These are phyloP conservation scores for Otus scops DNA, from an alignment of 2,797 vertebrate species.

Conservation along the genomic window DNA sequence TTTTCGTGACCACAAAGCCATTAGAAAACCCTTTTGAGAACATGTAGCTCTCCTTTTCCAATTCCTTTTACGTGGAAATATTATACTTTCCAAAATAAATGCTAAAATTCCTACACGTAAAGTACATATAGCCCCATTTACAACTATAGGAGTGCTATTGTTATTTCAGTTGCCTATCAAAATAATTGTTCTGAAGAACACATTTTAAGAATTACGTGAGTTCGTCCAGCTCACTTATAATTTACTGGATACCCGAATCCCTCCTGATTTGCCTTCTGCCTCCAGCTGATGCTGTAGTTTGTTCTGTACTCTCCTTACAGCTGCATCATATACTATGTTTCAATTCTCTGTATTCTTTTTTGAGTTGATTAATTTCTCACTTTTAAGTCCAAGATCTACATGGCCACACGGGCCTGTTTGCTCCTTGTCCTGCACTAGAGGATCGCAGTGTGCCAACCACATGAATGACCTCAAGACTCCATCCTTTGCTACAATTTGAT, in stretches of 20 bases:
- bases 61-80: neutral
- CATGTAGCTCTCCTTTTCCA: neutral
- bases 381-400: neutral
- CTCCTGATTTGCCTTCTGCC: neutral
- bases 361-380: neutral
- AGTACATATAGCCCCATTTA: fast-evolving
- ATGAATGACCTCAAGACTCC: neutral
- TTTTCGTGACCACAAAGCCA: neutral
- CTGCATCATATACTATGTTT: neutral
- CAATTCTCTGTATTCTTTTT: neutral
- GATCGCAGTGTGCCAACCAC: neutral
- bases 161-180: neutral
- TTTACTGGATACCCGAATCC: neutral
- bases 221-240: neutral
- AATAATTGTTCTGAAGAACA: neutral
- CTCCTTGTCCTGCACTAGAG: neutral
- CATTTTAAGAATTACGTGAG: neutral
- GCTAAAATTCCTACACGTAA: neutral
- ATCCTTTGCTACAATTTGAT: neutral
- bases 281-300: neutral
- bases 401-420: neutral
- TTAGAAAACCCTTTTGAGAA: neutral
- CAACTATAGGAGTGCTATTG: neutral
- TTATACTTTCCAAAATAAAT: neutral
- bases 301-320: neutral